A percentile compares a stretch with the other conserved stretches of the same genome.
These are phyloP conservation scores for Spea multiplicata DNA, from an alignment of 2,113 vertebrate genomes.

Conservation along the genomic window DNA sequence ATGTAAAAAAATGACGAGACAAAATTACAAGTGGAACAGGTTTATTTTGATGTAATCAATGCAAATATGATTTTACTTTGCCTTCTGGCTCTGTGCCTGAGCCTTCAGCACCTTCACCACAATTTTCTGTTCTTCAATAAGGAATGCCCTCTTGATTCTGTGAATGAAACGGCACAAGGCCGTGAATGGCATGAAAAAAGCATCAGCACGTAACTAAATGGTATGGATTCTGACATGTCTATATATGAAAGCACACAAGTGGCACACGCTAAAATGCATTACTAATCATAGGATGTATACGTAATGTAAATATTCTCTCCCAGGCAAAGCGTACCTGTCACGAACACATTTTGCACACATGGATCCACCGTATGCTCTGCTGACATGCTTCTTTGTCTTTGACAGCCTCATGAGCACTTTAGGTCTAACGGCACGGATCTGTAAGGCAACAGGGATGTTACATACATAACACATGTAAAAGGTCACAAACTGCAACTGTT, in stretches of 20 bases:
- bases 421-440: conserved; percentile 94
- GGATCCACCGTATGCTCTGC: conserved; percentile 94
- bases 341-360: conserved; percentile 98
- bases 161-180: conserved; percentile 28
- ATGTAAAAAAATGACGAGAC: neutral
- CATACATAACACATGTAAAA: no score
- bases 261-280: no score
- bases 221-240: neutral
- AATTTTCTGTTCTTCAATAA: conserved; percentile 99
- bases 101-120: conserved; percentile 98
- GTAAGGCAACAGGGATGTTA: conserved; percentile 8
- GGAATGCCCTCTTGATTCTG: conserved; percentile 98
- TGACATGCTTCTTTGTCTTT: conserved; percentile 97
- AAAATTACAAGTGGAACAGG: conserved; percentile 32
- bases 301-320: no score
- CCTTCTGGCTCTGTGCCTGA: conserved; percentile 98
- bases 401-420: conserved; percentile 97
- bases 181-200: no score
- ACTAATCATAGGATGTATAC: no score
- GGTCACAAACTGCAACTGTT: no score
- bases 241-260: no score
- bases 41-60: conserved; percentile 74
- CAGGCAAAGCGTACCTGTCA: conserved; percentile 78
- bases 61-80: conserved; percentile 83
- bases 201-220: neutral